Percentiles rank a stretch among this genome's conserved stretches.
phyloP scores from a whole-genome alignment of 2,113 vertebrate species.

The Elephas maximus region DNA sequence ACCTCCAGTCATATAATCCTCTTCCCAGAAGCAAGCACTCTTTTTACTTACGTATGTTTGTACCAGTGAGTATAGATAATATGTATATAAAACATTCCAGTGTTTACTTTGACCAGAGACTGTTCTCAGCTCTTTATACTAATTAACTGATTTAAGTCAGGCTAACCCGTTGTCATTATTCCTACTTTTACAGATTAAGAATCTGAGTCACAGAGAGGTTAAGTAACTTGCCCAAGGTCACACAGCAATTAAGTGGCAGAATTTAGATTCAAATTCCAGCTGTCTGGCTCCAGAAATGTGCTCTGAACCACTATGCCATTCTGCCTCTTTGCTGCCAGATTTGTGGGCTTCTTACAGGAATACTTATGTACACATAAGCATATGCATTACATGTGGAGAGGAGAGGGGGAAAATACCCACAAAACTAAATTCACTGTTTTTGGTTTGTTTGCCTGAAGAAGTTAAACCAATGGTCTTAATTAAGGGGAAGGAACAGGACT shows the following conservation, averaged over 20 bases:
- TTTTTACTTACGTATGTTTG: neutral
- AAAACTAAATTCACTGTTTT: neutral
- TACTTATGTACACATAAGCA: neutral
- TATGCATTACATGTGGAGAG: neutral
- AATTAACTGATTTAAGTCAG: neutral
- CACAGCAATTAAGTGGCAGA: slow-evolving; percentile 9
- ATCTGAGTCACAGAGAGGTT: neutral
- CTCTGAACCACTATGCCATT: neutral
- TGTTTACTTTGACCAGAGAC: neutral
- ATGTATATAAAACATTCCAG: neutral
- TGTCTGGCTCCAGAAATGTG: neutral
- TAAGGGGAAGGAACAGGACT: neutral
- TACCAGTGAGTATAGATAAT: neutral
- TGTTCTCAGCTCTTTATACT: neutral
- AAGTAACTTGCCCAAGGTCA: neutral
- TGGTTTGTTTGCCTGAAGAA: neutral
- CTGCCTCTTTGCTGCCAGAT: no score
- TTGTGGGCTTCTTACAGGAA: neutral
- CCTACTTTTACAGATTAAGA: neutral
- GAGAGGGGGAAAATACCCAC: neutral
- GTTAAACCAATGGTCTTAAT: neutral
- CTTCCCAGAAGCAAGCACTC: neutral
- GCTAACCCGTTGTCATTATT: neutral
- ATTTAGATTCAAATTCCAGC: neutral
- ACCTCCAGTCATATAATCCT: neutral